Percentiles rank a stretch among this genome's conserved stretches.
Conservation (phyloP, 1,140 invertebrate species). For the Latrodectus geometricus region DNA sequence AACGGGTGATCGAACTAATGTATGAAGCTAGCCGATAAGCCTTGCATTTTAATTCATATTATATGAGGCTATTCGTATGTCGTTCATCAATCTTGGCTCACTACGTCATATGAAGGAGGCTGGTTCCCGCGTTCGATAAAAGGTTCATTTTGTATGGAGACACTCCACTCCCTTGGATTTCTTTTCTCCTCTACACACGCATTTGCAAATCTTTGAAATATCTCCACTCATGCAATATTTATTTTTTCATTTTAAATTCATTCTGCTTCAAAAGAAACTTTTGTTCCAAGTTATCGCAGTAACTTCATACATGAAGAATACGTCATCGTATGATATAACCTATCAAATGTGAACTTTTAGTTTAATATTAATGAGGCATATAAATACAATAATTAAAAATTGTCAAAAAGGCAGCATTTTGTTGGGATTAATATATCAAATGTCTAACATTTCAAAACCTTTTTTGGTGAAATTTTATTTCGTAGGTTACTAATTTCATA, state of each 20-base stretch:
- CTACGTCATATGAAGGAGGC: constrained; percentile 22
- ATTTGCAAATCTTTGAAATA: too few relatives aligned
- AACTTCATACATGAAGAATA: too few relatives aligned
- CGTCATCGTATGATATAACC: too few relatives aligned
- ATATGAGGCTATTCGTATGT: constrained; percentile 57
- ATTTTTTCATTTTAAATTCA: not conserved
- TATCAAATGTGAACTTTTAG: too few relatives aligned
- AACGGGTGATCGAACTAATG: constrained; percentile 46
- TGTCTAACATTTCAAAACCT: too few relatives aligned
- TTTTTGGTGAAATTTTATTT: too few relatives aligned
- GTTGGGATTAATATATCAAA: too few relatives aligned
- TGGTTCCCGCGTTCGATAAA: constrained; percentile 38
- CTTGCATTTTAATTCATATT: constrained; percentile 60
- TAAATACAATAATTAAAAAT: too few relatives aligned
- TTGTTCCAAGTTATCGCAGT: too few relatives aligned
- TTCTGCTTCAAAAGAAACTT: not conserved
- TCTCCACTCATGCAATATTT: not conserved
- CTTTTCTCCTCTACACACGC: not conserved
- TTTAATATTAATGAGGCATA: too few relatives aligned
- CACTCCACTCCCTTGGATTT: not conserved
- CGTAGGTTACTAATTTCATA: too few relatives aligned
- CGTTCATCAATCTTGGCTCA: constrained; percentile 42
- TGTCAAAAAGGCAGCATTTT: too few relatives aligned
- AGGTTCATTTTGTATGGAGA: constrained; percentile 12
- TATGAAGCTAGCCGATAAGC: constrained; percentile 48